Evolutionary conservation across 2,888 invertebrate species (phyloP), one percentile per base, ranked within the genome.

Genomic region (Drosophila stalkeri): DNA sequence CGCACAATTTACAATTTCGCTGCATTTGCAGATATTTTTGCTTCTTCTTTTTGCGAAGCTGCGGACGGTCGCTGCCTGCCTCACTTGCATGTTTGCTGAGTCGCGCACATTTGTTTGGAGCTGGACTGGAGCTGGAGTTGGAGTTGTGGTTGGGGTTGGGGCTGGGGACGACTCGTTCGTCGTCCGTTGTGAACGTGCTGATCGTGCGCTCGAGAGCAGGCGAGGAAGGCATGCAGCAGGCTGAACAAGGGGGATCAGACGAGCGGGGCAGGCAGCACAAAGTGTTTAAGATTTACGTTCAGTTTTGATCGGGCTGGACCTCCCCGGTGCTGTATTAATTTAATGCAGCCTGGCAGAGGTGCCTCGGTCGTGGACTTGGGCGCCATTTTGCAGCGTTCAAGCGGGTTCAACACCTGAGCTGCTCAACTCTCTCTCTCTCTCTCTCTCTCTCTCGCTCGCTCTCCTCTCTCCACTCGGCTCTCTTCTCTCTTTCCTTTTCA

Each of bases 241-340:
- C 27, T 27, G 27, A 27, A 5, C 27, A 27, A 27, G 27, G 6
- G 27, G 27, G 6, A 27, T 27, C 5, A 27, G 27, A 6, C 27
- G 27, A 27, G 27, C 27, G 4, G 47, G n/a, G 47, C 49, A 64
- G 70, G 67, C 64, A 68, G 72, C 74, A 72, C 71, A 81, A 76
- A 87, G 79, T 81, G 76, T 77, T 81, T 72, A 89, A 90, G 91
- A 92, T 92, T 92, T 90, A 91, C 90, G 91, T 90, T 90, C 90
- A 66, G 82, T 85, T 90, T 92, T 91, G 92, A 92, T 91, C 90
- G 90, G 81, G 70, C 64, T 68, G 86, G 92, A 92, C 92, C 92
- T 92, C 92, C 92, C 90, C 85, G 88, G 91, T 90, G 92, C 86
- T 81, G 88, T 90, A 91, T 91, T 86, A 82, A 89, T 91, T 91